Evolutionary conservation across 2,797 vertebrate species (phyloP).

Genomic region (Hydrocynus forskahlii): DNA sequence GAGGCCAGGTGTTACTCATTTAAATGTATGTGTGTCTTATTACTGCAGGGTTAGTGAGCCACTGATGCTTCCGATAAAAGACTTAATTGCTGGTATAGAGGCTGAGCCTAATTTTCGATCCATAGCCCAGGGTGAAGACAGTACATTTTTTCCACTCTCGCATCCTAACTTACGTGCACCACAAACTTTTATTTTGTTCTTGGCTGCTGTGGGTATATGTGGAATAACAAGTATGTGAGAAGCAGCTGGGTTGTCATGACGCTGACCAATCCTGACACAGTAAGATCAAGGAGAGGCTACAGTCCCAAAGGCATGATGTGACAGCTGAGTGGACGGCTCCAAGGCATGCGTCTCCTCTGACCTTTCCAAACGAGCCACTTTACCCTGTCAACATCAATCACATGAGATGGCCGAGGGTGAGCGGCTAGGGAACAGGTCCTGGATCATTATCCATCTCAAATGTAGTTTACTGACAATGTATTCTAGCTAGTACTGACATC

Average conservation of each 20-base stretch:
- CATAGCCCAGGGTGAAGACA: constrained; percentile 14
- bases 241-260: not conserved
- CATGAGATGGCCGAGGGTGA: not conserved
- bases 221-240: not conserved
- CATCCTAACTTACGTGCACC: not conserved
- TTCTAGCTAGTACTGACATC: too few species aligned
- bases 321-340: not conserved
- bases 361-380: not conserved
- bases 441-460: not conserved
- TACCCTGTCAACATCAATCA: not conserved
- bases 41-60: not conserved
- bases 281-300: not conserved
- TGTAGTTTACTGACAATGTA: too few species aligned
- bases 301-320: not conserved
- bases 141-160: constrained; percentile 19
- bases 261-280: not conserved
- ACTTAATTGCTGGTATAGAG: constrained; percentile 25
- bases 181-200: not conserved
- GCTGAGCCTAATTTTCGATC: constrained; percentile 26
- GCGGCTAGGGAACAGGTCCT: not conserved
- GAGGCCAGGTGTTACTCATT: constrained; percentile 32
- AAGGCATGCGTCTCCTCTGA: not conserved
- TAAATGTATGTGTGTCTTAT: constrained; percentile 39
- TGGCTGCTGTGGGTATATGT: not conserved
- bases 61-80: constrained; percentile 36